Base-by-base conservation (phyloP, 2,113 vertebrate genomes). In the Perca schrenkii region DNA sequence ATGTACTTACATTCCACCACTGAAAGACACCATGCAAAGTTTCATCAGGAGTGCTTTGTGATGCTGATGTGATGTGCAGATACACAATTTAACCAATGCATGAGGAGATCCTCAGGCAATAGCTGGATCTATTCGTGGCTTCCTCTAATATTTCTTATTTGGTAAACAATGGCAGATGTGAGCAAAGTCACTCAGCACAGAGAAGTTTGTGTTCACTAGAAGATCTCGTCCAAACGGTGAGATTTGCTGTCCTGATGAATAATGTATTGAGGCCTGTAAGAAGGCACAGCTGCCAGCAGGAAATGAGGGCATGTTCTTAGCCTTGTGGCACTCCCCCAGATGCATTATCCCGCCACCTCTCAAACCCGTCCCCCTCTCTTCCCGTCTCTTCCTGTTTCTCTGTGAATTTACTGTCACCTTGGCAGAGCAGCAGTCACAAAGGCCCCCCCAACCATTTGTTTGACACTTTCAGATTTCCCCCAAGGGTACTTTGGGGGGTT, bases 51-150 rank as follows among this genome's bases (percentile, higher is more conserved):
- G 72, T 67, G 74, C 83, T 79, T 78, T 73, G 77, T 74, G 66
- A 65, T 47, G 68, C 79, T 84, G 74, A 79, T 85, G 46, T 77
- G 60, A 86, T 78, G 64, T 46, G 85, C 34, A 70, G 74, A 72
- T 28, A 53, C 80, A 76, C 68, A 65, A 84, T 77, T 87, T 68
- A 87, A 89, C 46, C 74, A 83, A 72, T 40, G 75, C 73, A 74
- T 11, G 16, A 72, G 80, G 64, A 80, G 77, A 82, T 86, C 71
- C 84, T 73, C 62, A 66, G 70, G 85, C 90, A 14, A 87, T 77
- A 80, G 72, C 47, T 14, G 70, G 21, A 36, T 80, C 86, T 93
- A 92, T 95, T 92, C 92, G 77, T 80, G 83, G 74, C 85, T 67
- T 61, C 66, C 28, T 63, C 57, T 52, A 77, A 65, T 83, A 86